These are phyloP conservation scores for Biston stratarius DNA, from an alignment of 2,888 invertebrate species.

Conservation along the genomic window DNA sequence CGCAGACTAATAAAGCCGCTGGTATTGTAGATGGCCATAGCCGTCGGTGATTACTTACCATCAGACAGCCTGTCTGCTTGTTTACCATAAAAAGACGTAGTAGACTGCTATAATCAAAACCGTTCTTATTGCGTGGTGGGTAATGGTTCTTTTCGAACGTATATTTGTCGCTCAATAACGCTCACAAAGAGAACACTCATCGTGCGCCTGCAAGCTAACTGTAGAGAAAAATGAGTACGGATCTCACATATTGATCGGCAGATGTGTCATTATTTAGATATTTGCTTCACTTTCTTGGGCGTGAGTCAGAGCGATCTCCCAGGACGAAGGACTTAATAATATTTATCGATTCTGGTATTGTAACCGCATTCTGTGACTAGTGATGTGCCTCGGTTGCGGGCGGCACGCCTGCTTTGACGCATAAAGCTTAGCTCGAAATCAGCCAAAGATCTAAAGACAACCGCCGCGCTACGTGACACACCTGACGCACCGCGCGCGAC, in stretches of 20 bases:
- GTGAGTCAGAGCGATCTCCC: conserved; percentile 15
- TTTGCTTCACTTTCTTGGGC: conserved; percentile 16
- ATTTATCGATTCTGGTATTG: conserved; percentile 35
- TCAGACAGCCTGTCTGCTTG: no score
- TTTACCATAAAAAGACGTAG: no score
- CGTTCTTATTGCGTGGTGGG: no score
- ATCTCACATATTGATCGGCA: conserved; percentile 20
- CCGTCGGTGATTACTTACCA: no score
- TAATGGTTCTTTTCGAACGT: no score
- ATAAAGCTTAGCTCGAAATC: conserved; percentile 31
- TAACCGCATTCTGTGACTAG: conserved; percentile 6
- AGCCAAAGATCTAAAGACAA: conserved; percentile 47
- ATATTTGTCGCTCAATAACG: no score
- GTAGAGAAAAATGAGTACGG: background rate
- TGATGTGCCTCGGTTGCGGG: conserved; percentile 21
- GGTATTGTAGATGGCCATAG: no score
- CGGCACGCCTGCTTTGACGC: conserved; percentile 26
- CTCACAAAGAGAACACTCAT: no score
- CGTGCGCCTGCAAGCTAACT: background rate
- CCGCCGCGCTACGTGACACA: conserved; percentile 52
- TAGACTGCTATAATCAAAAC: no score
- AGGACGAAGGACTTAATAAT: conserved; percentile 2
- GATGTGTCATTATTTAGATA: conserved; percentile 22
- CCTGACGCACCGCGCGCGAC: no score
- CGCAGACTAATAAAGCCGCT: no score